Evolutionary conservation across 2,888 invertebrate genomes (phyloP).

Genomic region (Erpobdella octoculata): DNA sequence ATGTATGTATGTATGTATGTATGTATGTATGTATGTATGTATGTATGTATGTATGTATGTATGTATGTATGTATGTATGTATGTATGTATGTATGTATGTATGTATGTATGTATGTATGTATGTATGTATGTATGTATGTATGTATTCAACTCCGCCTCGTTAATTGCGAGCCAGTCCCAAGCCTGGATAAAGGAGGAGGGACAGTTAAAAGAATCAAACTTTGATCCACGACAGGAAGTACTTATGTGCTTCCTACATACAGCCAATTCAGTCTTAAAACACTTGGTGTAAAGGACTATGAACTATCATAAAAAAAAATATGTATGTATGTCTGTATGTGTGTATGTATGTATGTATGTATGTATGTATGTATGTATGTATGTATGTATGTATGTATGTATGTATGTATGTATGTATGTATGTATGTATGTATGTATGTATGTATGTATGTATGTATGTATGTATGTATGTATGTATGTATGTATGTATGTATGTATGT

Average conservation of each 20-base stretch:
- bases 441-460: slow-evolving; percentile 13
- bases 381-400: slow-evolving; percentile 1
- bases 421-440: slow-evolving; percentile 1
- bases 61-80: slow-evolving; percentile 1
- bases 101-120: slow-evolving; percentile 1
- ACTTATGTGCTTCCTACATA: too few relatives aligned
- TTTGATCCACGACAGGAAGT: too few relatives aligned
- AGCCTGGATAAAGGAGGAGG: too few relatives aligned
- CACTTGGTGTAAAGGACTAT: too few relatives aligned
- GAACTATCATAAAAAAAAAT: too few relatives aligned
- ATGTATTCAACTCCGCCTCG: not conserved
- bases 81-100: slow-evolving; percentile 1
- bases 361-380: slow-evolving; percentile 1
- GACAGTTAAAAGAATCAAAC: too few relatives aligned
- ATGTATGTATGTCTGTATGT: too few relatives aligned
- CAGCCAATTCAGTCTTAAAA: too few relatives aligned
- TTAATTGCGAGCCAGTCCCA: too few relatives aligned
- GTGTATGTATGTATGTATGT: slow-evolving; percentile 1
- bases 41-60: slow-evolving; percentile 1
- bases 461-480: slow-evolving; percentile 23
- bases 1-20: slow-evolving; percentile 1
- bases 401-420: not conserved
- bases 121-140: slow-evolving; percentile 1
- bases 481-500: slow-evolving; percentile 26
- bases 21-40: slow-evolving; percentile 1